Base-by-base conservation (phyloP, 1,140 invertebrate genomes). In the Drosophila aff. region DNA sequence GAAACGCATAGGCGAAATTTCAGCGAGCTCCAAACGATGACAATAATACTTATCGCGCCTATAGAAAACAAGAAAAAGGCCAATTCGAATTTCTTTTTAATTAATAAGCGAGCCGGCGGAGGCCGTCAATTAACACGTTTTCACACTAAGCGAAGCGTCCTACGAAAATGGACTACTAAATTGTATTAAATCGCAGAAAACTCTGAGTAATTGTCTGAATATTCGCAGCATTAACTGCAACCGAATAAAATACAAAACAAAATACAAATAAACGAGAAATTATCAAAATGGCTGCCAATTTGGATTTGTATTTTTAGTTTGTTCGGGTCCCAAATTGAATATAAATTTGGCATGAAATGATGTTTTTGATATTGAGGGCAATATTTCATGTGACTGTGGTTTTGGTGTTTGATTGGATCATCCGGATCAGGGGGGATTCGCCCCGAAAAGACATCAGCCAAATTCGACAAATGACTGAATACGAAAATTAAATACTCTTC, bases 321-420 rank as follows among this genome's bases (percentile, higher is more conserved):
- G 28, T 61, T 41, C 44, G 50, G 68, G 21, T 57, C 69, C 79
- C 72, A 81, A 92, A 86, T 86, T 77, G 84, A 78, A 79, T 90
- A 79, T 87, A 92, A 92, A 92, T 92, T 87, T 92, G 82, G 68
- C 91, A 92, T 92, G 91, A 92, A 92, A 92, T 92, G 79, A 81
- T 81, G 68, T 79, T 75, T 77, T 73, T 76, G 50, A 82, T 90
- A 82, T 77, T 74, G 69, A 79, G 86, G 67, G 64, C 80, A 83
- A 80, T 80, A 81, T 84, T 64, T 79, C 61, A 61, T 31, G 11
- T 28, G 41, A 40, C 44, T 59, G 21, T 60, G 52, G 11, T n/a
- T 23, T 47, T 73, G 44, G 52, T 71, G 52, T 72, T 71, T 73
- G 69, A 61, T 73, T 73, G 26, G 53, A 73, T 73, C 69, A 41